Base-by-base conservation (phyloP, 2,888 invertebrate species). In the Synergus laeviventris region DNA sequence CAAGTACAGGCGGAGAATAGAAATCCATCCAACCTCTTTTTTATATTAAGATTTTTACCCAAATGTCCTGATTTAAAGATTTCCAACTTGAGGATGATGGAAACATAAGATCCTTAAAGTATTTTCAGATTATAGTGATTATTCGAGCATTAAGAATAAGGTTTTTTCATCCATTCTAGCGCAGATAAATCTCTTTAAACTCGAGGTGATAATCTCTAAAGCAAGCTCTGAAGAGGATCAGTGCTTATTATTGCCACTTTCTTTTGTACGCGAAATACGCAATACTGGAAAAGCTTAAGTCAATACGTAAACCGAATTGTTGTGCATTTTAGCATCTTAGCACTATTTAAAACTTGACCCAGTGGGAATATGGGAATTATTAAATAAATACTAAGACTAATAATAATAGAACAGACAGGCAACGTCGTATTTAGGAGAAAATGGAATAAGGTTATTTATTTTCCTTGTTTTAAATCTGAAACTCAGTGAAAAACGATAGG, bases 91-190 rank as follows among this genome's bases (percentile, higher is more conserved):
- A 54, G 45, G 45, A 42, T 8, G 11, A n/a, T 38, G 18, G 21
- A 42, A 49, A 70, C 31, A 66, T 16, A 49, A 24, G 21, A 9
- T 8, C 2, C 45, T 24, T 18, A 70, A 45, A 70, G 49, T 70
- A 70, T 70, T 70, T 36, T 70, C 49, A 54, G 70, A 70, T 36
- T 36, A 70, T 36, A 49, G 70, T 70, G n/a, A 54, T 70, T 70
- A 70, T 70, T 70, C 45, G 66, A 70, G 49, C 31, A 42, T 70
- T 70, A 45, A 45, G 42, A 38, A 39, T 8, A 31, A 49, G 9
- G 45, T 45, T 45, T 18, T 9, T 54, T 11, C 24, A 31, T 14
- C 70, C 31, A 70, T 70, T 70, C 31, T 31, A 9, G n/a, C n/a
- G 12, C 36, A 31, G 18, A n/a, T 24, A 59, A 24, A 21, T 24